Base-by-base conservation (phyloP, 2,797 vertebrate species). In the Propithecus deckenii region DNA sequence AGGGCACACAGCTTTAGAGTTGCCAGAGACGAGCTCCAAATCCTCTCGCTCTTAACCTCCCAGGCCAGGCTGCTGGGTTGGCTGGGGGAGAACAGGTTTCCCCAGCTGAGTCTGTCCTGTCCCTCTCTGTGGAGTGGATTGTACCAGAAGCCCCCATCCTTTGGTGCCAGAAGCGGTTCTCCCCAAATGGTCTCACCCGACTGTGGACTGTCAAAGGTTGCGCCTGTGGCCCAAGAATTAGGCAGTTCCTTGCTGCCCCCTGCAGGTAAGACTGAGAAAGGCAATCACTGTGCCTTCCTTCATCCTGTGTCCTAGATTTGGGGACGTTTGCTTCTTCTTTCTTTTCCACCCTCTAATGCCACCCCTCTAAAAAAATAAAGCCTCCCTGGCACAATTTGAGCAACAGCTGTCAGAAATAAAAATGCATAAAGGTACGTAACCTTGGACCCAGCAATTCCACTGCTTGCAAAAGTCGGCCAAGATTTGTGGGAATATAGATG, bases 181-280 rank as follows among this genome's bases (percentile, higher is more conserved):
- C 23, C 41, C 48, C 28, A 14, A 43, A 32, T 14, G 2, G 18
- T 61, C 52, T 63, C 32, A 22, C 10, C 7, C 65, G 17, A 35
- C 15, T 65, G 61, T 22, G 38, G 11, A 38, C 22, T 0, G 15
- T 85, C 9, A 1, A 46, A 57, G 17, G 22, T 1, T 25, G 76
- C 18, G 15, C 14, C 35, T 22, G 0, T 11, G 13, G 30, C 78
- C 23, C 41, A n/a, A 75, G 72, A 46, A 67, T 8, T 23, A 61
- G 52, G n/a, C 83, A 11, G 74, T 50, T 12, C 1, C 69, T 65
- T 96, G 81, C 78, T 95, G 67, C 72, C 93, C 55, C 63, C 91
- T 95, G 50, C 83, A 79, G 93, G 84, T 23, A 28, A 23, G 17
- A 28, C 7, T 23, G 13, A 52, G 63, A 57, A 91, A 41, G 32